Base-by-base conservation (phyloP, 2,888 invertebrate species). In the Noctua fimbriata region DNA sequence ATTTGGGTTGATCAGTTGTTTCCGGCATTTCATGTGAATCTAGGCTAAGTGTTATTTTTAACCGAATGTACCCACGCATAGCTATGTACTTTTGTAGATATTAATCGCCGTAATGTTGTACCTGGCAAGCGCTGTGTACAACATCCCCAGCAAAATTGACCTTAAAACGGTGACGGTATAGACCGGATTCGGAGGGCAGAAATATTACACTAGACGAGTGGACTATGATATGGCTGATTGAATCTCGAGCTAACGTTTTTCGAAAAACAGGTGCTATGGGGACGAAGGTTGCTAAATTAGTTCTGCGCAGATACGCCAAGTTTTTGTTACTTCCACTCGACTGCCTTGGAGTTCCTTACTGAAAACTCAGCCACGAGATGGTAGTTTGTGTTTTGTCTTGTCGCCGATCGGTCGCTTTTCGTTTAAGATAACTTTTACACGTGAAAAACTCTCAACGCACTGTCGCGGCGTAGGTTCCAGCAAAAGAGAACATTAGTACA, bases 1-100 rank as follows among this genome's bases (percentile, higher is more conserved):
- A 71, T 80, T 28, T 36, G 16, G 79, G 55, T 80, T 36, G 4
- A 47, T 10, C 6, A 24, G 44, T 55, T 80, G 10, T 65, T 65
- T 72, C 24, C 14, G n/a, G 36, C 18, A 52, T 12, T 12, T 7
- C 49, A 5, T 32, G 12, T 10, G 14, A n/a, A 72, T 36, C 76
- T 76, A 49, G 58, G 55, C 18, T 36, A 32, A 52, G 44, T 21
- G 5, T 28, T 28, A 18, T 32, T 32, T 69, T 60, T n/a, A 32
- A 41, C 24, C 10, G 4, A 14, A 12, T 41, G 18, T 24, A 65
- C 3, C 16, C 16, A 49, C 28, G 36, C 36, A 24, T 67, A 47
- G 18, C 12, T 47, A 60, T 60, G 28, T 16, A 60, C 16, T 76
- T 66, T 44, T 36, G 32, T 44, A 70, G 49, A 6, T 24, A 44